Evolutionary conservation across 2,113 vertebrate genomes (phyloP).

Genomic region (Apeltes quadracus): DNA sequence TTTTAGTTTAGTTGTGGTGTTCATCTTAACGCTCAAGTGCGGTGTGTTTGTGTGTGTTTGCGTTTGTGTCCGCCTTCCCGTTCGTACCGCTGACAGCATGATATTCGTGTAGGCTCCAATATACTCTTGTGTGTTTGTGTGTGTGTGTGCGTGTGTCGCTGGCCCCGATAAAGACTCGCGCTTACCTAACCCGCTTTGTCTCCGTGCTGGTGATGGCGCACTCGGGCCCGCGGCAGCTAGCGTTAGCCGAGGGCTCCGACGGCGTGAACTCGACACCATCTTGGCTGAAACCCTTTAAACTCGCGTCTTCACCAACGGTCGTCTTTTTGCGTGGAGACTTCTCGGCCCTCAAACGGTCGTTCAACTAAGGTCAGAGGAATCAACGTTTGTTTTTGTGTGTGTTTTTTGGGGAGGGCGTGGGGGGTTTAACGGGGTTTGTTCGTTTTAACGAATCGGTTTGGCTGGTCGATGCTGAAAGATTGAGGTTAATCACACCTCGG

Average conservation of each 20-base stretch:
- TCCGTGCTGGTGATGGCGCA: slow-evolving; percentile 73
- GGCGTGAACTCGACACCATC: background rate
- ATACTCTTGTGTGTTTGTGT: background rate
- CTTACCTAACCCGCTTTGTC: slow-evolving; percentile 74
- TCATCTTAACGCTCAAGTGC: background rate
- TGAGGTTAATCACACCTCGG: slow-evolving; percentile 71
- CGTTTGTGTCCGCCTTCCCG: background rate
- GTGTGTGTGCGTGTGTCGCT: background rate
- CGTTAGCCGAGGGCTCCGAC: slow-evolving; percentile 43
- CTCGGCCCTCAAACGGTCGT: too few relatives aligned
- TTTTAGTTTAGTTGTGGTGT: background rate
- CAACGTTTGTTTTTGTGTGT: too few relatives aligned
- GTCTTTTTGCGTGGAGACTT: too few relatives aligned
- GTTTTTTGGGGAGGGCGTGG: too few relatives aligned
- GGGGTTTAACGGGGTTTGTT: too few relatives aligned
- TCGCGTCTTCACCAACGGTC: too few relatives aligned
- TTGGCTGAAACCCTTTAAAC: too few relatives aligned
- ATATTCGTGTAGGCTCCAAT: background rate
- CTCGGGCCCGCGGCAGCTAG: slow-evolving; percentile 70
- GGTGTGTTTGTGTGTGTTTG: background rate
- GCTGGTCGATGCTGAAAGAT: slow-evolving; percentile 43
- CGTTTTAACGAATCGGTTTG: slow-evolving; percentile 17
- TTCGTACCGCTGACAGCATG: background rate
- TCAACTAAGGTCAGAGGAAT: too few relatives aligned
- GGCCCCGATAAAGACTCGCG: slow-evolving; percentile 30